These are phyloP conservation scores for Procavia capensis DNA, from an alignment of 2,113 vertebrate species.

Conservation along the genomic window DNA sequence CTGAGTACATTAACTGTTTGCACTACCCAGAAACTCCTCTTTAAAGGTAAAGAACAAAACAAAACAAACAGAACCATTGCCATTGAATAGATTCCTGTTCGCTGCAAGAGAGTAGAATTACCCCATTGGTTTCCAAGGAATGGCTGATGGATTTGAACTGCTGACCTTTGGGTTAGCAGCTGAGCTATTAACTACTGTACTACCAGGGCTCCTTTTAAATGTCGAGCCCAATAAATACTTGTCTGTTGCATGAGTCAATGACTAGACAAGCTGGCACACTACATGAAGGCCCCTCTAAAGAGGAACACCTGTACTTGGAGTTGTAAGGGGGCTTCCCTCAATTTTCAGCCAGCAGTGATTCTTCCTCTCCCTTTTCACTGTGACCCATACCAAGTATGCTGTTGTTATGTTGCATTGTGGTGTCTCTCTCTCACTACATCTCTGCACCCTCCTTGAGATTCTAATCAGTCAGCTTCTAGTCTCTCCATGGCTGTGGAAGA, in stretches of 20 bases:
- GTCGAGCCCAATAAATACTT: background rate
- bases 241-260: background rate
- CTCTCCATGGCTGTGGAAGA: background rate
- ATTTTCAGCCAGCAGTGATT: background rate
- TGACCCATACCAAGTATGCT: background rate
- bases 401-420: rapidly evolving
- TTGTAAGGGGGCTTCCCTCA: background rate
- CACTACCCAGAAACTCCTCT: background rate
- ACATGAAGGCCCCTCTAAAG: background rate
- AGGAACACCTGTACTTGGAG: background rate
- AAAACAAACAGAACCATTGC: no score
- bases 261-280: background rate
- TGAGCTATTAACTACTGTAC: background rate
- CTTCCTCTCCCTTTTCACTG: background rate
- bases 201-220: background rate
- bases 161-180: no score
- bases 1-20: background rate
- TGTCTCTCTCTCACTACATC: background rate
- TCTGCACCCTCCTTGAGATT: rapidly evolving
- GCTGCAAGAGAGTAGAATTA: no score
- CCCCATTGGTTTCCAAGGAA: no score
- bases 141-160: no score
- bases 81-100: no score
- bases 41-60: no score
- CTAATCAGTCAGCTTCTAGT: background rate